phyloP scores from a whole-genome alignment of 2,113 vertebrate species.

The Bos javanicus region DNA sequence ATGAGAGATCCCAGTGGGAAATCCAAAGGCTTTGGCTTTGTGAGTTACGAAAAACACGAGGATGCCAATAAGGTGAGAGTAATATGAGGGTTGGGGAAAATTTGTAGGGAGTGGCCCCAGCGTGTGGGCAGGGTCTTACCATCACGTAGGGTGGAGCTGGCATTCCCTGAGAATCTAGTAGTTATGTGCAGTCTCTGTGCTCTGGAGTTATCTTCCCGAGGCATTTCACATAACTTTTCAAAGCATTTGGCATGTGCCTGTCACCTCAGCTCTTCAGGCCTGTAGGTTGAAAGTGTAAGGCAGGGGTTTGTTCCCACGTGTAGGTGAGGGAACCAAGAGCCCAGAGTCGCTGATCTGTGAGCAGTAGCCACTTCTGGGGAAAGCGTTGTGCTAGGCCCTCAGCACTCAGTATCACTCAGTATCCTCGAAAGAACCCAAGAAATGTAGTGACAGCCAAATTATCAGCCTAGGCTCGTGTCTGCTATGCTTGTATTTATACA shows the following conservation, averaged over 20 bases:
- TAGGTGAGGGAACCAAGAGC: background rate
- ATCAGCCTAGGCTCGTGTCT: background rate
- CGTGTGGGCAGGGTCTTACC: background rate
- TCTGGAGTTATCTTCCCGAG: background rate
- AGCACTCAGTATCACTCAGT: background rate
- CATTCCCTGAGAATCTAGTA: too few species aligned
- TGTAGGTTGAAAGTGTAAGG: background rate
- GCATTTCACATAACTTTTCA: background rate
- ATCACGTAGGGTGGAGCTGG: background rate
- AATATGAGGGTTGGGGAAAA: background rate
- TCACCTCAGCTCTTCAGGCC: background rate
- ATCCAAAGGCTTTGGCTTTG: slow-evolving; percentile 98
- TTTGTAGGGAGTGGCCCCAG: background rate
- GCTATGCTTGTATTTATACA: background rate
- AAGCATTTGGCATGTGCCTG: background rate
- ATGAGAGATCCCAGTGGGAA: slow-evolving; percentile 97
- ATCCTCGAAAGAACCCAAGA: background rate
- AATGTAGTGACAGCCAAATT: background rate
- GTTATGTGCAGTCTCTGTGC: background rate
- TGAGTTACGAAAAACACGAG: slow-evolving; percentile 98
- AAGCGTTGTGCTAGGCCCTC: background rate
- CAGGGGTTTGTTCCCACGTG: background rate
- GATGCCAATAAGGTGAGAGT: slow-evolving; percentile 95
- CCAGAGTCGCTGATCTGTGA: background rate
- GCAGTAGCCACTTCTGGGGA: background rate